Base-by-base conservation (phyloP, 2,113 vertebrate species). In the Mus spicilegus region DNA sequence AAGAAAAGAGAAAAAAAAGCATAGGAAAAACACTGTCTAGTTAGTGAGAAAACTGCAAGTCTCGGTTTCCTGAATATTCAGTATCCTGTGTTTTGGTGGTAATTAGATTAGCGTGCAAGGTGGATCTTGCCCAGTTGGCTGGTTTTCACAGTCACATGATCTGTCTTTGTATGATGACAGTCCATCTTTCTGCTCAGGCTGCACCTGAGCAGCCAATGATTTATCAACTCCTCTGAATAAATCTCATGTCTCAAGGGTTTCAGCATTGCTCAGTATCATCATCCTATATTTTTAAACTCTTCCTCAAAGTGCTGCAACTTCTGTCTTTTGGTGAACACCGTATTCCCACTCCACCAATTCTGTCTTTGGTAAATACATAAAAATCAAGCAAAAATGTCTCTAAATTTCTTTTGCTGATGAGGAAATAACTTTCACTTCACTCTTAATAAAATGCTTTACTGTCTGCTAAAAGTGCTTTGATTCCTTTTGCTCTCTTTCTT, bases 251-350 rank as follows among this genome's bases (percentile, higher is more conserved):
- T 93, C 26, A 87, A 58, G 78, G 70, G 30, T 42, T 56, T 82
- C 58, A 33, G 22, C 46, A 73, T 91, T 92, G 39, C 87, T 89
- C 42, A n/a, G 39, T 14, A 69, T 1, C 42, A 63, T 88, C 30
- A 14, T 67, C 22, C 20, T n/a, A 51, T 36, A 67, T 65, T 85
- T 94, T 90, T 56, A 84, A 91, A 77, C 16, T 85, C 61, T 95
- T 90, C 22, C 56, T 92, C 58, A 90, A 73, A 17, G 49, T 76
- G 12, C 17, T 73, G 1, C 5, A 30, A 39, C 4, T 80, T 70
- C 33, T 54, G 19, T 87, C 13, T 87, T 93, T 90, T 46, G 49
- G 46, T 78, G 46, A 94, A 36, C 7, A 19, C 3, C 6, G 70
- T 2, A 24, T 20, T 51, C 10, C 84, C 80, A 3, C 67, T 13